A percentile compares a stretch with the other conserved stretches of the same genome.
Conservation (phyloP, 2,888 invertebrate genomes). For the Pecten maximus region DNA sequence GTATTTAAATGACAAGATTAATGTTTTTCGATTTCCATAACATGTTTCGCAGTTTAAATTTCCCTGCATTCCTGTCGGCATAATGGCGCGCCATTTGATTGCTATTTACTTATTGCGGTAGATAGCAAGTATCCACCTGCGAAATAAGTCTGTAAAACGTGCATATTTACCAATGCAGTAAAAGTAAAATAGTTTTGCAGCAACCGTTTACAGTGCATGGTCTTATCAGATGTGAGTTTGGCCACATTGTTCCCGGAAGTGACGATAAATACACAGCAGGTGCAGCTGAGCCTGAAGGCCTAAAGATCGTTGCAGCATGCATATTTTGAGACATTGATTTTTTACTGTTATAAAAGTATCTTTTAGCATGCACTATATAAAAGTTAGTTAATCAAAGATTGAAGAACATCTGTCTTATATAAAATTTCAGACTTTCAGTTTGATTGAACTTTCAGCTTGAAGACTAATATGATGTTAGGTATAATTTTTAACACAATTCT, state of each 20-base stretch:
- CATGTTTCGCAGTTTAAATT: slow-evolving; percentile 72
- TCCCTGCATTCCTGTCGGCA: slow-evolving; percentile 73
- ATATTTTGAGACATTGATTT: not conserved
- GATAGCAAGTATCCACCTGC: not conserved
- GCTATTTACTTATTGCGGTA: slow-evolving; percentile 31
- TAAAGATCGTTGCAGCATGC: too few species aligned
- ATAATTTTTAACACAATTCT: too few species aligned
- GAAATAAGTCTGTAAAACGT: not conserved
- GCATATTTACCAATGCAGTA: not conserved
- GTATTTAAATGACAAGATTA: not conserved
- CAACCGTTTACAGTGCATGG: slow-evolving; percentile 1
- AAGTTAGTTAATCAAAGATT: too few species aligned
- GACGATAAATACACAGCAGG: slow-evolving; percentile 36
- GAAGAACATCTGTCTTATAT: too few species aligned
- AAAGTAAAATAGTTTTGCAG: not conserved
- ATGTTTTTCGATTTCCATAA: slow-evolving; percentile 26
- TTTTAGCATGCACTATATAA: too few species aligned
- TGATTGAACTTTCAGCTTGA: too few species aligned
- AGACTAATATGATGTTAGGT: too few species aligned
- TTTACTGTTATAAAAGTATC: not conserved
- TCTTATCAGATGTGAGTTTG: not conserved
- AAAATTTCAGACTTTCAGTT: too few species aligned
- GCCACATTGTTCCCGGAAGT: slow-evolving; percentile 40
- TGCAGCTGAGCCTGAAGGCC: not conserved
- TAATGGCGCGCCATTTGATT: slow-evolving; percentile 77